These are phyloP conservation scores for Leptopilina clavipes DNA, from an alignment of 1,140 invertebrate genomes.

Conservation along the genomic window DNA sequence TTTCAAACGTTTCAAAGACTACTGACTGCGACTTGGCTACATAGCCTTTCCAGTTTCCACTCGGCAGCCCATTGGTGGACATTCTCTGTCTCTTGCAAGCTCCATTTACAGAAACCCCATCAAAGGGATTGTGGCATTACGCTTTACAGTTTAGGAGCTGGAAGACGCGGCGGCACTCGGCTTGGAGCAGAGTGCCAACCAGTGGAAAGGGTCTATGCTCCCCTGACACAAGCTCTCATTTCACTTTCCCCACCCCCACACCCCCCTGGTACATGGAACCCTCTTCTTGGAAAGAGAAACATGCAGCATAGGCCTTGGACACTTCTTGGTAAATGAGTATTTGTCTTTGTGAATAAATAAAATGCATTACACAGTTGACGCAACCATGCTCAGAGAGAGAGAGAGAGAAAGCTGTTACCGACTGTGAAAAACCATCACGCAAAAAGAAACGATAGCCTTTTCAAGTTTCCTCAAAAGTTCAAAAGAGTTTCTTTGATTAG, in stretches of 20 bases:
- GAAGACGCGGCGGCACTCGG: conserved; percentile 50
- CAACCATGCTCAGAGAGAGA: background rate
- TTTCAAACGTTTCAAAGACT: conserved; percentile 52
- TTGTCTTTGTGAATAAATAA: conserved; percentile 76
- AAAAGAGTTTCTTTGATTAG: too few relatives aligned
- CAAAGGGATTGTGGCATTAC: conserved; percentile 74
- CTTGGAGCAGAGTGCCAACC: conserved; percentile 18
- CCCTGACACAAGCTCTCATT: conserved; percentile 13
- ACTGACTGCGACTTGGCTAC: conserved; percentile 55
- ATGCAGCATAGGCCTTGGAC: conserved; percentile 44
- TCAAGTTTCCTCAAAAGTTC: background rate
- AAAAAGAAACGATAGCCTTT: background rate
- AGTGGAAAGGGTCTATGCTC: conserved; percentile 1
- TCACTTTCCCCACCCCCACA: conserved; percentile 34
- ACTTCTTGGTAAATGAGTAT: conserved; percentile 68
- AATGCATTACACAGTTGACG: conserved; percentile 69
- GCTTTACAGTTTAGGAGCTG: conserved; percentile 65
- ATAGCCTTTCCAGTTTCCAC: conserved; percentile 36
- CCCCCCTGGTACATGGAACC: conserved; percentile 40
- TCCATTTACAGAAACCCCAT: conserved; percentile 76
- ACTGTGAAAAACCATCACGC: background rate
- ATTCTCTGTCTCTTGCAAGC: conserved; percentile 38
- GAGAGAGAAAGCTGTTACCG: background rate
- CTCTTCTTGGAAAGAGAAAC: conserved; percentile 43
- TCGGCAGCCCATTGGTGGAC: conserved; percentile 35